phyloP scores from a whole-genome alignment of 2,888 invertebrate species.

The Lymantria dispar region DNA sequence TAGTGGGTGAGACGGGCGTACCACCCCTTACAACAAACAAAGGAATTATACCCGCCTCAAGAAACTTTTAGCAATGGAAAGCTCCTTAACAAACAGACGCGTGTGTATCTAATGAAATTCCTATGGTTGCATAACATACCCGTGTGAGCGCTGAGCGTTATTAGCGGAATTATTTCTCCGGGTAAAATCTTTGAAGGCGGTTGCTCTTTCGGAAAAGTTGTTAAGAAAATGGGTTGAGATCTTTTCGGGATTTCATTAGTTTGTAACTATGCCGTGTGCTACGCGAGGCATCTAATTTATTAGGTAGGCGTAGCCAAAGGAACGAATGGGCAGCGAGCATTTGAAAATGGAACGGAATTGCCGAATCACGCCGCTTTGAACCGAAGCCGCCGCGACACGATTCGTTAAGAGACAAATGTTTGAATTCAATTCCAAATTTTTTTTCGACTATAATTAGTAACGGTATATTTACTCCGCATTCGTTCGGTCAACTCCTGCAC shows the following conservation, averaged over 20 bases:
- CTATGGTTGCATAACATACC: conserved; percentile 82
- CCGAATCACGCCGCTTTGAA: conserved; percentile 80
- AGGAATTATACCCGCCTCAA: conserved; percentile 83
- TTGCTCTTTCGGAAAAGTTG: conserved; percentile 81
- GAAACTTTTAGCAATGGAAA: conserved; percentile 83
- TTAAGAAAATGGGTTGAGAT: conserved; percentile 82
- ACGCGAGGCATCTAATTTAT: conserved; percentile 78
- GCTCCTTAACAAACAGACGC: conserved; percentile 83
- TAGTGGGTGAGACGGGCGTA: conserved; percentile 70
- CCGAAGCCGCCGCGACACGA: conserved; percentile 73
- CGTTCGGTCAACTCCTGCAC: conserved; percentile 59
- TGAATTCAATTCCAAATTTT: conserved; percentile 77
- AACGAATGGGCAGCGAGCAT: conserved; percentile 80
- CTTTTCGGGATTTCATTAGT: conserved; percentile 79
- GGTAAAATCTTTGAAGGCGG: conserved; percentile 80
- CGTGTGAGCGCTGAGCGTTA: conserved; percentile 75
- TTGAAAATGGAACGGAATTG: conserved; percentile 72
- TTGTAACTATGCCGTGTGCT: conserved; percentile 78
- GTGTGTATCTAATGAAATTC: conserved; percentile 83
- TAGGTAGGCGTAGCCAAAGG: conserved; percentile 79
- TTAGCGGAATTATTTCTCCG: conserved; percentile 80
- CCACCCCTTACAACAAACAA: conserved; percentile 79
- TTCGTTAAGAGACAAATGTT: conserved; percentile 82
- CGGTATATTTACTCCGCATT: conserved; percentile 68
- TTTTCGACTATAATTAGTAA: conserved; percentile 71